phyloP scores from a whole-genome alignment of 2,797 vertebrate species.

The Neosilurus hyrtlii region DNA sequence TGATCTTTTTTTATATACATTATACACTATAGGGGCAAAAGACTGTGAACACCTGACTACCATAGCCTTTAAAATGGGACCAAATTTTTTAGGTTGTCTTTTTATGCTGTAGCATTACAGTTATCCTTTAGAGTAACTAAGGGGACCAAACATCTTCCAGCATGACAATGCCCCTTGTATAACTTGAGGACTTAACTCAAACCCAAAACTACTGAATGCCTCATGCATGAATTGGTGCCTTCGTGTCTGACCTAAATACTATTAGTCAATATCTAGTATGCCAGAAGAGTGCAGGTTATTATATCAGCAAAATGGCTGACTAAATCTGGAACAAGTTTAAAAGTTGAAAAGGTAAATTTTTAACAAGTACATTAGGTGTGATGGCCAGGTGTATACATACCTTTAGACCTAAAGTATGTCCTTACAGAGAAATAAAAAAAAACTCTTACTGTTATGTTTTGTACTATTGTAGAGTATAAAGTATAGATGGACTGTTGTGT shows the following conservation, averaged over 20 bases:
- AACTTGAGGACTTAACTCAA: background rate
- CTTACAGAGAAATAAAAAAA: background rate
- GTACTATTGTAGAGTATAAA: background rate
- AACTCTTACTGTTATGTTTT: background rate
- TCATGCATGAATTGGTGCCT: background rate
- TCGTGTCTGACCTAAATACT: background rate
- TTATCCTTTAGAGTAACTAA: background rate
- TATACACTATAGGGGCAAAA: background rate
- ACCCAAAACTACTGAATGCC: background rate
- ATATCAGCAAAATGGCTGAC: background rate
- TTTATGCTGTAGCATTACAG: background rate
- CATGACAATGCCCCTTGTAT: background rate
- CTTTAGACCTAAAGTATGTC: background rate
- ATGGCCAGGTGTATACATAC: background rate
- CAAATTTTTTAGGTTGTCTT: background rate
- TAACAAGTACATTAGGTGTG: background rate
- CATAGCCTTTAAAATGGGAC: background rate
- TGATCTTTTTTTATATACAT: background rate
- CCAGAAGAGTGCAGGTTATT: background rate
- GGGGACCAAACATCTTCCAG: background rate
- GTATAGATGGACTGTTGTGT: constrained; percentile 21
- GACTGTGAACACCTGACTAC: background rate
- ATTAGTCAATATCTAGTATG: no score
- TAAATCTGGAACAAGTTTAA: background rate
- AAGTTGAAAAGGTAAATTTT: no score